Conservation (phyloP, 64 coral and sea anemone genomes). For the Acropora tenuis region DNA sequence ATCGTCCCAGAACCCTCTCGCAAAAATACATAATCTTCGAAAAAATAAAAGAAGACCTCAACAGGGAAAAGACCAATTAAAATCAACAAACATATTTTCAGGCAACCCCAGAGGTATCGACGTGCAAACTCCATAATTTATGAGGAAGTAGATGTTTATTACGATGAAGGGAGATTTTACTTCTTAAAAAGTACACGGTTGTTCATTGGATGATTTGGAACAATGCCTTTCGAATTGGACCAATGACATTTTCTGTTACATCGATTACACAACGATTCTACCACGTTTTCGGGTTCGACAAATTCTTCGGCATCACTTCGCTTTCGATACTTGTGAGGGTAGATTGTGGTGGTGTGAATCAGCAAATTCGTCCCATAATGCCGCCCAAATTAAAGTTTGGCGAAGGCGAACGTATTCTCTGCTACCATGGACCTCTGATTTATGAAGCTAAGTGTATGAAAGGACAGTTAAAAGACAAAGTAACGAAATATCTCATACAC, state of each 20-base stretch:
- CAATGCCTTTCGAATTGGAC: neutral
- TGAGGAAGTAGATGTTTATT: neutral
- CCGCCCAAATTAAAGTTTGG: constrained; percentile 98
- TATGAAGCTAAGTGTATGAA: constrained; percentile 99
- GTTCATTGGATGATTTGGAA: constrained; percentile 34
- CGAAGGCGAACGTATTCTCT: constrained; percentile 98
- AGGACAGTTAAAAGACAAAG: constrained; percentile 97
- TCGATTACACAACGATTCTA: constrained; percentile 10
- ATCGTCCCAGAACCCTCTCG: neutral
- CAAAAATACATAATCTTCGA: neutral
- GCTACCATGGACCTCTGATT: constrained; percentile 96
- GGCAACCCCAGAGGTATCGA: neutral
- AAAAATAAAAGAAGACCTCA: neutral
- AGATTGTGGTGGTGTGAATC: constrained; percentile 13
- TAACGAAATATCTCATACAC: constrained; percentile 96
- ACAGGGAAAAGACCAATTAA: neutral
- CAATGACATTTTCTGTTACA: constrained; percentile 38
- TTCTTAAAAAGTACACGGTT: neutral
- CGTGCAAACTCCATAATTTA: neutral
- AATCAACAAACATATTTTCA: neutral
- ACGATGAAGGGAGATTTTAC: too few species aligned
- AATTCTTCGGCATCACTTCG: constrained; percentile 21
- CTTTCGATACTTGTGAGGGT: constrained; percentile 4
- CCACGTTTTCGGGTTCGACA: constrained; percentile 55
- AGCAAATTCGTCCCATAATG: constrained; percentile 64